These are phyloP conservation scores for Cavia aperea DNA, from an alignment of 2,113 vertebrate genomes.

Conservation along the genomic window DNA sequence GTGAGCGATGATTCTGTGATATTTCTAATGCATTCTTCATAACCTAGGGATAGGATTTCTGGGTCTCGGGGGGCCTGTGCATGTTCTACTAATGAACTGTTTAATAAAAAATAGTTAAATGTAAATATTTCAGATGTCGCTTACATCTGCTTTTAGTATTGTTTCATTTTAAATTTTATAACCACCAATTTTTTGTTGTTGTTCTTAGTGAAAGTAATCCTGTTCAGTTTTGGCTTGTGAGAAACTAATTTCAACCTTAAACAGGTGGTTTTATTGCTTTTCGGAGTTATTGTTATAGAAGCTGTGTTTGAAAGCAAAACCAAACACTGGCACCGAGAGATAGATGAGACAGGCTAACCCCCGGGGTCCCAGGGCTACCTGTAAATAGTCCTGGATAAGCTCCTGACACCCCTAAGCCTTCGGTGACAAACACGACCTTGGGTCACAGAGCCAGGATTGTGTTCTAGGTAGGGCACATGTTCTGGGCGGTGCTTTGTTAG, in stretches of 20 bases:
- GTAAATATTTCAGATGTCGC: neutral
- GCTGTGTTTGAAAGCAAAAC: constrained; percentile 8
- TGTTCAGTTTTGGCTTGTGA: neutral
- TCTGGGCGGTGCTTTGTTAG: neutral
- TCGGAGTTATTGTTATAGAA: constrained; percentile 12
- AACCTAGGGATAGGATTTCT: neutral
- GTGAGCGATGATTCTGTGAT: neutral
- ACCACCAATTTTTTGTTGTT: neutral
- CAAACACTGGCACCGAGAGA: neutral
- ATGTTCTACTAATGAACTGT: neutral
- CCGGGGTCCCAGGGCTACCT: neutral
- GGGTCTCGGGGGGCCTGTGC: neutral
- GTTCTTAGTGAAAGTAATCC: neutral
- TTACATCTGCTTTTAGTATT: neutral
- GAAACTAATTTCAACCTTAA: neutral
- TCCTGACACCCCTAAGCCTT: neutral
- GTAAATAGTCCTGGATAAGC: neutral
- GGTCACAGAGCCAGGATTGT: accelerated
- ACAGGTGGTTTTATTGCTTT: neutral
- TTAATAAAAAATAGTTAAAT: constrained; percentile 36
- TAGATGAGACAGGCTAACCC: neutral
- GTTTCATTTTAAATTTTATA: neutral
- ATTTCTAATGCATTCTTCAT: neutral
- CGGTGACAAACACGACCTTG: too few relatives aligned
- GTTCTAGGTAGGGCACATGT: neutral